Base-by-base conservation (phyloP, 2,888 invertebrate genomes). In the Hanleya hanleyi region DNA sequence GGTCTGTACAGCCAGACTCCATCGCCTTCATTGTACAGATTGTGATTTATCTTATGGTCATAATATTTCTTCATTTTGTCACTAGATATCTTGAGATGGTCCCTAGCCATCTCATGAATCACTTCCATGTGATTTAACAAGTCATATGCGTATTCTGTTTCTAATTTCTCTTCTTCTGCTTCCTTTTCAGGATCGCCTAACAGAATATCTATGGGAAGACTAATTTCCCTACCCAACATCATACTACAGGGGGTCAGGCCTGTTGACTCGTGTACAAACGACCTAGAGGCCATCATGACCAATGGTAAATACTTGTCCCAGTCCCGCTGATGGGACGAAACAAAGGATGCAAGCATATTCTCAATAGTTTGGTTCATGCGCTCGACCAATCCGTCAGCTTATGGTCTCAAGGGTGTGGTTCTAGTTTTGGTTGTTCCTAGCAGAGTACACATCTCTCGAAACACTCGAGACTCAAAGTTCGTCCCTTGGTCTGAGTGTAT, bases 251-350 rank as follows among this genome's bases (percentile, higher is more conserved):
- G 78, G 22, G 79, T 71, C 4, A 67, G 57, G 7, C 68, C 67
- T 6, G 77, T 79, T 1, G 75, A 67, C 26, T 68, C 71, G 47
- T 79, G 79, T 36, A 73, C 29, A 18, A 75, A 64, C 12, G 78
- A 77, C 38, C 76, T 69, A 66, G 77, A 79, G 3, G 78, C 79
- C 73, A 78, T 69, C 73, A 77, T 71, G 0, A 78, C 41, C 6
- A 74, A 49, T 35, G 72, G 67, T 9, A 79, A n/a, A 65, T 65
- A n/a, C 12, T 15, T 50, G 64, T 71, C 70, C 70, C 70, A 77
- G 62, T 79, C 70, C 5, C 47, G 65, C 37, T 76, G 70, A 38
- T 75, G 49, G 49, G 69, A 37, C 12, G 67, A 50, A 0, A 76
- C 74, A 67, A 61, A 74, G 6, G 73, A 36, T 18, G 70, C 37